Base-by-base conservation (phyloP, 2,113 vertebrate genomes). In the Ranitomeya variabilis region DNA sequence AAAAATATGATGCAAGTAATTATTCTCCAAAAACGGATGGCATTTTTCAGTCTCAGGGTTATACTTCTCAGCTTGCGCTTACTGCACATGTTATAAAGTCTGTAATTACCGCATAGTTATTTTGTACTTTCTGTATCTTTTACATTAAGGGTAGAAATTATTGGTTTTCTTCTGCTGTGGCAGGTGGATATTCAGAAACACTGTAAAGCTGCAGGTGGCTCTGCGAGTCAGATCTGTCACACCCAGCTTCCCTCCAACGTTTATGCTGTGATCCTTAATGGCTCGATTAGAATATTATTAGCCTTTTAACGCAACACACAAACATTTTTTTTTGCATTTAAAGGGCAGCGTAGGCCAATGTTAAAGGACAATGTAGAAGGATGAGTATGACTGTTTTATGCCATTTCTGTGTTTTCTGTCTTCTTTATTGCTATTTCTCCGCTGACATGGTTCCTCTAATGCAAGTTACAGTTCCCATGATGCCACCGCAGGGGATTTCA, bases 21-120 rank as follows among this genome's bases (percentile, higher is more conserved):
- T 60, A 60, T 60, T 60, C 55, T 45, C 55, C 31, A 26, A 21
- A 66, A 69, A 55, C 19, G n/a, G 16, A 84, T 55, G 31, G 45
- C 66, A 55, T 84, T 54, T 23, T 55, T 51, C 59, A 83, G 80
- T 83, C 59, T 45, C 18, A 45, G n/a, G 80, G 80, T 83, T 64
- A 66, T 83, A 51, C 19, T 76, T 81, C 15, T 19, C 80, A 62
- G 80, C 31, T 81, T 81, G 57, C 19, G 57, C 26, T 64, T 45
- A 82, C 21, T 12, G 80, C 80, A 82, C 10, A 12, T 37, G 18
- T 45, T 23, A 69, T 51, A 26, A 16, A 60, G 23, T 62, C 79
- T 81, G 19, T 37, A 81, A 81, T 60, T 60, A 81, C 26, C 0
- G 2, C 54, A 4, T 26, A 19, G 57, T 60, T 62, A 60, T 60